Conservation (phyloP, 2,113 vertebrate genomes). For the Varanus komodoensis region DNA sequence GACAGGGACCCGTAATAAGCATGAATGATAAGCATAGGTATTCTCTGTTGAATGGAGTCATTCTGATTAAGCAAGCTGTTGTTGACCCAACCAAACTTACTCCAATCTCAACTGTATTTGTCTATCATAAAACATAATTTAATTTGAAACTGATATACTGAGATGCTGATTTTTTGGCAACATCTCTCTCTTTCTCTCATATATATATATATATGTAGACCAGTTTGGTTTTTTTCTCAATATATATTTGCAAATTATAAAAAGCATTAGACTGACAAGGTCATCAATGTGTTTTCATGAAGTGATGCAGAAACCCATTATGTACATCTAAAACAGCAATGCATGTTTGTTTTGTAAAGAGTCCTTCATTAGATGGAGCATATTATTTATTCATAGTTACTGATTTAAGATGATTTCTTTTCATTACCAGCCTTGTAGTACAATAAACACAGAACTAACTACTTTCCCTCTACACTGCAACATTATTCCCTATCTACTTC, state of each 20-base stretch:
- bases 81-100: not conserved
- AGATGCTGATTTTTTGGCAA: no score
- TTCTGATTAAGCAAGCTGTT: not conserved
- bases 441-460: not conserved
- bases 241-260: not conserved
- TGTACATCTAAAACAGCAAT: not conserved
- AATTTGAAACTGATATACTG: not conserved
- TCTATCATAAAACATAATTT: not conserved
- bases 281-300: not conserved
- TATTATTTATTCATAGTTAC: conserved; percentile 31
- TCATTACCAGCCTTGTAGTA: not conserved
- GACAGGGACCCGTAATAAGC: no score
- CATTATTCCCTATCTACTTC: not conserved
- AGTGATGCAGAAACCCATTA: not conserved
- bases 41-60: not conserved
- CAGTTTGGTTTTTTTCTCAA: not conserved
- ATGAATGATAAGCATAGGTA: no score
- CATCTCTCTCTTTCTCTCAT: no score
- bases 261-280: not conserved
- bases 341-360: not conserved
- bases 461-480: not conserved
- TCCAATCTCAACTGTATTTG: not conserved
- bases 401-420: conserved; percentile 31
- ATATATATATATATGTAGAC: no score
- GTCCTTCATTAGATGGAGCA: not conserved